These are phyloP conservation scores for Thunnus thynnus DNA, from an alignment of 2,113 vertebrate genomes.

Conservation along the genomic window DNA sequence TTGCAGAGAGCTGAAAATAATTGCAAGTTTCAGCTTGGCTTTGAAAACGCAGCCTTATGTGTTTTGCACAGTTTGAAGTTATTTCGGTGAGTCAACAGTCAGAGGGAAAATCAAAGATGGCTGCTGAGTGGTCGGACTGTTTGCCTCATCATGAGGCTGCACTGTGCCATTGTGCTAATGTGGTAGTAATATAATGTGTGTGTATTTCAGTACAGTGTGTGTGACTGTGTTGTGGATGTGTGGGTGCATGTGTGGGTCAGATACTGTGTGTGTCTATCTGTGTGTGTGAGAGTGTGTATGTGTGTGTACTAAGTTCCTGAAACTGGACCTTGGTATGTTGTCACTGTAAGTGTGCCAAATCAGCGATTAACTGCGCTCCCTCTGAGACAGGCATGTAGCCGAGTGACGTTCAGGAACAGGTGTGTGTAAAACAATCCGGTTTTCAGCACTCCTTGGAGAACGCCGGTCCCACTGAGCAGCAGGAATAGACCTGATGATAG, in stretches of 20 bases:
- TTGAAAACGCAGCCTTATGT: constrained; percentile 37
- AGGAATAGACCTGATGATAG: constrained; percentile 78
- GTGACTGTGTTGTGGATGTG: constrained; percentile 8
- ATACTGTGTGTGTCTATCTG: constrained; percentile 6
- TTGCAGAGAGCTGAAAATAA: constrained; percentile 61
- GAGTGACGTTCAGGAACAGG: constrained; percentile 74
- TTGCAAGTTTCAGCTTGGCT: constrained; percentile 46
- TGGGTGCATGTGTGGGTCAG: constrained; percentile 6
- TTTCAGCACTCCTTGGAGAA: constrained; percentile 65
- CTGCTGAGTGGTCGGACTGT: constrained; percentile 6
- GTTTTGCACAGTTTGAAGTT: constrained; percentile 41
- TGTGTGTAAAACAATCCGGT: constrained; percentile 76
- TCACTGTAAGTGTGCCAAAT: constrained; percentile 82
- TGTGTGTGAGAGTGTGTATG: constrained; percentile 25
- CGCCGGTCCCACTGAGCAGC: constrained; percentile 50
- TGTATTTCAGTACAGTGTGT: neutral
- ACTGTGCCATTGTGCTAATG: neutral
- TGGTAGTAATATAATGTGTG: neutral
- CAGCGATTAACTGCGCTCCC: constrained; percentile 78
- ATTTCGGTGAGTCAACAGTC: constrained; percentile 42
- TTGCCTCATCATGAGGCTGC: constrained; percentile 16
- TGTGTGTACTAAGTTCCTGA: constrained; percentile 51
- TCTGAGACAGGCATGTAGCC: constrained; percentile 72
- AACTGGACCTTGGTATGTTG: constrained; percentile 81
- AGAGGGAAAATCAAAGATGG: constrained; percentile 59